Base-by-base conservation (phyloP, 2,888 invertebrate genomes). In the Lithophane socia region DNA sequence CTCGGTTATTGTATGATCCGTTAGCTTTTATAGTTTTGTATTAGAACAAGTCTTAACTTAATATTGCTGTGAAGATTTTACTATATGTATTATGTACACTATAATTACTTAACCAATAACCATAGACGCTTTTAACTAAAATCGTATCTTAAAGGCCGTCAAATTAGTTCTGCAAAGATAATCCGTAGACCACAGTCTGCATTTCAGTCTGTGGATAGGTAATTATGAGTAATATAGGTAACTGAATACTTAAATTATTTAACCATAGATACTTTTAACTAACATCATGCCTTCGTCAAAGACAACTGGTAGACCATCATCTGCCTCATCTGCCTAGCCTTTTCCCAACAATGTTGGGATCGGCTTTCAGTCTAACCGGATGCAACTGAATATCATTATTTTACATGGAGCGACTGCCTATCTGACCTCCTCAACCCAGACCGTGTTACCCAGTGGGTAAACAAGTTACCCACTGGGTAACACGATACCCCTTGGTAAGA, bases 1-100 rank as follows among this genome's bases (percentile, higher is more conserved):
- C 73, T 49, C 24, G 24, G 69, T 58, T 81, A 61, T 60, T 72
- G n/a, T 68, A 74, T 24, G 49, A 79, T 47, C 67, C 52, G 68
- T 64, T 69, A 65, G 13, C 37, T 74, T 79, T 75, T 75, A 54
- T 49, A 60, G 73, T 69, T 69, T 47, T 47, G 52, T 29, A 47
- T 52, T 54, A 60, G 24, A 21, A 67, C 66, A 61, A 61, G 56
- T 56, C 61, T 42, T 42, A 24, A 42, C 54, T 63, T n/a, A 44
- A 44, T 37, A 60, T 42, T 42, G 56, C n/a, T 52, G 54, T 63
- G 37, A 24, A 77, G 12, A 42, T 76, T 64, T 64, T 42, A 47
- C 29, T 8, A n/a, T 52, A 5, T 37, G 37, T 37, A 37, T 4
- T 37, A 37, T 4, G 37, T 37, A 42, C 7, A 49, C 13, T 77